Conservation (phyloP, 2,797 vertebrate genomes). For the Eulemur albifrons region DNA sequence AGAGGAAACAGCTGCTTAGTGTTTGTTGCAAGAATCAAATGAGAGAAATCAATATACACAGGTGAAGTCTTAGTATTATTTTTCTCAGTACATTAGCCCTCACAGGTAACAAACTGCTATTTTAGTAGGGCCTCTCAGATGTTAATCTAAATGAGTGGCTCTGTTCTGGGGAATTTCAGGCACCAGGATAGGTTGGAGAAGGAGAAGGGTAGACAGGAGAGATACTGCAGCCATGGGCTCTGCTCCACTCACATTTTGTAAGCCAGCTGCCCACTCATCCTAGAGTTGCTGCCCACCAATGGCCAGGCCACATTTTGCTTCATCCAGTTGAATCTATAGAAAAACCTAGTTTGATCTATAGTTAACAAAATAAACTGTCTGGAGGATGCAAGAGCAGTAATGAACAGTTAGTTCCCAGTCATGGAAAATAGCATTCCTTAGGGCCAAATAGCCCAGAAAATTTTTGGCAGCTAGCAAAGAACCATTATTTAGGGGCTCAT, state of each 20-base stretch:
- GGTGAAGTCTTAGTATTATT: not conserved
- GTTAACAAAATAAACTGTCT: conserved; percentile 30
- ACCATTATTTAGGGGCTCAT: not conserved
- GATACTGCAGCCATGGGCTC: not conserved
- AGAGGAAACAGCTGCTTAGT: not conserved
- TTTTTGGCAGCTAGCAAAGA: not conserved
- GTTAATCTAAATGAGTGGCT: not conserved
- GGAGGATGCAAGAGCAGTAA: conserved; percentile 17
- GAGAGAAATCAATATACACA: not conserved
- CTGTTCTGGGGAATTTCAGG: not conserved
- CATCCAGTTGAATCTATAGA: not conserved
- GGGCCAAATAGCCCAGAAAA: not conserved
- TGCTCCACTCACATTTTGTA: not conserved
- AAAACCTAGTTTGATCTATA: not conserved
- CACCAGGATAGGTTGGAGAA: not conserved
- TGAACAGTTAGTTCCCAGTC: conserved; percentile 37
- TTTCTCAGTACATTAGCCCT: not conserved
- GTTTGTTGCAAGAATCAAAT: not conserved
- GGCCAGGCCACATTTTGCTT: not conserved
- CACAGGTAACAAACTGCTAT: not conserved
- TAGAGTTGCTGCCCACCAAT: not conserved
- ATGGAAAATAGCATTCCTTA: conserved; percentile 16
- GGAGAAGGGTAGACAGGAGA: not conserved
- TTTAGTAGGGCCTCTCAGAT: not conserved
- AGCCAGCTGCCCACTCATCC: not conserved